Conservation (phyloP, 1,140 invertebrate genomes). For the Pissodes strobi region DNA sequence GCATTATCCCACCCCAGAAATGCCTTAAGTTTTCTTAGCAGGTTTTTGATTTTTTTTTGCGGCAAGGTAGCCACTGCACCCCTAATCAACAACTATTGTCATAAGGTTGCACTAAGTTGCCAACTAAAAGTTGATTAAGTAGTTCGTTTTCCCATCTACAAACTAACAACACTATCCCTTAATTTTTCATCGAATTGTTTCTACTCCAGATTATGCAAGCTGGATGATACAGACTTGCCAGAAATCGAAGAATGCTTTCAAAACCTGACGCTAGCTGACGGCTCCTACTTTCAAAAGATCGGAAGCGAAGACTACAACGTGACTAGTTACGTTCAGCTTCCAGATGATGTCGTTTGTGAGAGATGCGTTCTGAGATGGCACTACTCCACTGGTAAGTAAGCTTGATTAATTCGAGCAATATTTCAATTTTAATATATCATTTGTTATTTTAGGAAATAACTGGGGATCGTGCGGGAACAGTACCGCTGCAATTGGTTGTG, state of each 20-base stretch:
- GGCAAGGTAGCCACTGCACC: too few species aligned
- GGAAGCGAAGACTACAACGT: constrained; percentile 48
- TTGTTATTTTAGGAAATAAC: constrained; percentile 64
- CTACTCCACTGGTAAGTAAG: constrained; percentile 60
- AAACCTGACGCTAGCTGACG: constrained; percentile 58
- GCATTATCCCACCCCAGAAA: too few species aligned
- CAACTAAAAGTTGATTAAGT: too few species aligned
- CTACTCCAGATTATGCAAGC: constrained; percentile 63
- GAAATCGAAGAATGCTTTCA: constrained; percentile 68
- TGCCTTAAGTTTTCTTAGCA: too few species aligned
- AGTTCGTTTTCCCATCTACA: too few species aligned
- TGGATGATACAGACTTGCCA: constrained; percentile 48
- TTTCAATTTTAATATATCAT: too few species aligned
- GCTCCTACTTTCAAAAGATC: constrained; percentile 49
- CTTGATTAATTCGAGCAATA: too few species aligned
- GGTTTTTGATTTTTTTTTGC: too few species aligned
- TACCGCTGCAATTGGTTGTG: constrained; percentile 60
- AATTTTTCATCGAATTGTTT: too few species aligned
- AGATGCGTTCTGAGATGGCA: constrained; percentile 74
- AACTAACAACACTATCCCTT: too few species aligned
- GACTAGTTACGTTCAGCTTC: constrained; percentile 57
- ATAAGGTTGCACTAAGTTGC: too few species aligned
- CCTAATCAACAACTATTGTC: too few species aligned
- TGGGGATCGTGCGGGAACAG: constrained; percentile 73
- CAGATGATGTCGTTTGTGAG: constrained; percentile 61